Evolutionary conservation across 1,140 invertebrate genomes (phyloP).

Genomic region (Zaprionus camerounensis): DNA sequence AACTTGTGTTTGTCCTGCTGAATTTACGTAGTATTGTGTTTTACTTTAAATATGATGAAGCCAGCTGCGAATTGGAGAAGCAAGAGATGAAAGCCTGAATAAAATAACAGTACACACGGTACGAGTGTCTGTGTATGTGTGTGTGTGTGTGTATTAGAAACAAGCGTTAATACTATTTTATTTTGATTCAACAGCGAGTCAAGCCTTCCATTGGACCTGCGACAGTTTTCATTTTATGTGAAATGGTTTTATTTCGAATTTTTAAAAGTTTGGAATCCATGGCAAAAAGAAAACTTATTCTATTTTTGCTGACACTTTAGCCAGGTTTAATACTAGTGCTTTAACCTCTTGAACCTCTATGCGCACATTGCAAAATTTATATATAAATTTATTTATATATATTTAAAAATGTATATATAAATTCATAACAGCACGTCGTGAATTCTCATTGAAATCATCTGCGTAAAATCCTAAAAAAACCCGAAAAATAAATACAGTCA

Average conservation of each 20-base stretch:
- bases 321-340: background rate
- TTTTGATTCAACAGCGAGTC: slow-evolving; percentile 8
- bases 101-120: slow-evolving; percentile 7
- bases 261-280: background rate
- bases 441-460: slow-evolving; percentile 3
- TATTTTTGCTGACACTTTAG: slow-evolving; percentile 2
- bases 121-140: background rate
- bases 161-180: slow-evolving; percentile 11
- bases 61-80: background rate
- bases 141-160: background rate
- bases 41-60: slow-evolving; percentile 35
- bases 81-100: slow-evolving; percentile 29
- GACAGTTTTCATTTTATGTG: slow-evolving; percentile 11
- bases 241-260: background rate
- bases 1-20: slow-evolving; percentile 39
- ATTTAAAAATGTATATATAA: background rate
- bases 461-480: background rate
- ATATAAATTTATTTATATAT: too few species aligned
- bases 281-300: background rate
- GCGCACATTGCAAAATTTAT: background rate
- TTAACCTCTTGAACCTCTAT: slow-evolving; percentile 1
- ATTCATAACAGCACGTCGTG: background rate
- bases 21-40: slow-evolving; percentile 46
- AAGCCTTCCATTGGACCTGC: background rate
- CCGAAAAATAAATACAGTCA: background rate